Conservation (phyloP, 2,113 vertebrate genomes). For the Diadophis punctatus region DNA sequence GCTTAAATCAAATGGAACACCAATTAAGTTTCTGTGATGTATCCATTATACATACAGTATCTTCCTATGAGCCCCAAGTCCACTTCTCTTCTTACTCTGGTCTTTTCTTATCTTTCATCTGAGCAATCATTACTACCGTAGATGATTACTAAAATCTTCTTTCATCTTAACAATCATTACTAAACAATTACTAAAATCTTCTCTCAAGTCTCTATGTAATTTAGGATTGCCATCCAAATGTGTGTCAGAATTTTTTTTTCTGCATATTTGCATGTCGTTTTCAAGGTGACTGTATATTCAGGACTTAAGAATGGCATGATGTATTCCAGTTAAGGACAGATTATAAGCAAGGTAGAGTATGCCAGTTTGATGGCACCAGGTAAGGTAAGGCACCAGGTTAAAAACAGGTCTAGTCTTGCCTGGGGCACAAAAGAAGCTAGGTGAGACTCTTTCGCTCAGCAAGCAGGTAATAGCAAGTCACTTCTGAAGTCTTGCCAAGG, state of each 20-base stretch:
- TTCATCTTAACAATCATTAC: background rate
- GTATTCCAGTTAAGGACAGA: background rate
- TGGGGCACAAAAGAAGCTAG: background rate
- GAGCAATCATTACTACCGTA: no score
- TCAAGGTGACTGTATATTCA: background rate
- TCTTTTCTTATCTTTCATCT: background rate
- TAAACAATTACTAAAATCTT: background rate
- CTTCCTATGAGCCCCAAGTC: background rate
- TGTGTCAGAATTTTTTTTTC: background rate
- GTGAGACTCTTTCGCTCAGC: background rate
- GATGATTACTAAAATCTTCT: background rate
- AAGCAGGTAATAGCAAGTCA: background rate
- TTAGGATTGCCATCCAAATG: background rate
- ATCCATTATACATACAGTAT: background rate
- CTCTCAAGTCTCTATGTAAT: background rate
- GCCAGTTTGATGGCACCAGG: background rate
- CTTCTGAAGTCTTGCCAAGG: background rate
- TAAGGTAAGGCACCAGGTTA: background rate
- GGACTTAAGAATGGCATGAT: background rate
- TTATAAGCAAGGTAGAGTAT: background rate
- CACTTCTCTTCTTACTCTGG: background rate
- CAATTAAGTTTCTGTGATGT: background rate
- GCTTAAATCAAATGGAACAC: background rate
- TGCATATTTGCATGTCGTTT: background rate
- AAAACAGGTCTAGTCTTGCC: background rate